Evolutionary conservation across 2,113 vertebrate species (phyloP).

Genomic region (Tychaedon coryphoeus): DNA sequence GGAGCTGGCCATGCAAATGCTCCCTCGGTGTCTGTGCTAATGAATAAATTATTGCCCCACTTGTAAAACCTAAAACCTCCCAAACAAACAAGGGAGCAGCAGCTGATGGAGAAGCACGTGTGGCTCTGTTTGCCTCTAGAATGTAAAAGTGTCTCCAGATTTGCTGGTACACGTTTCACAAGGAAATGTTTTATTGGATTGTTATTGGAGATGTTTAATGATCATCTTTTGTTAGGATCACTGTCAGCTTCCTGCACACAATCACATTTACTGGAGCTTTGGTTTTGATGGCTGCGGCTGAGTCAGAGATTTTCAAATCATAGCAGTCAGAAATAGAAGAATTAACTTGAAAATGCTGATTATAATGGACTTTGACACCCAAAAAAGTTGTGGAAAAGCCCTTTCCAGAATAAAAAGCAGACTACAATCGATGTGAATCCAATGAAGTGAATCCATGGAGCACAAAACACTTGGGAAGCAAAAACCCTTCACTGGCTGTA

Average conservation of each 20-base stretch:
- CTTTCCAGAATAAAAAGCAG: neutral
- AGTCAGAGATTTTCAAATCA: neutral
- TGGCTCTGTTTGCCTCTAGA: neutral
- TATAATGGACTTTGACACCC: neutral
- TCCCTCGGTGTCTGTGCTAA: neutral
- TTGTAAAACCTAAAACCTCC: neutral
- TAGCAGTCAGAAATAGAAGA: neutral
- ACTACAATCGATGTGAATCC: neutral
- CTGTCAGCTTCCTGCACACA: neutral
- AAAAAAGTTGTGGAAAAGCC: neutral
- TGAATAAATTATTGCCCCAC: neutral
- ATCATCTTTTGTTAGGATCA: neutral
- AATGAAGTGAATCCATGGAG: rapidly evolving
- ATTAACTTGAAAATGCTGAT: neutral
- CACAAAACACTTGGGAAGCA: neutral
- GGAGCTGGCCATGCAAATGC: neutral
- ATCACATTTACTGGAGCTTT: neutral
- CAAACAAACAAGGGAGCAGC: neutral
- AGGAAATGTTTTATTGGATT: neutral
- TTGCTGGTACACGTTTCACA: neutral
- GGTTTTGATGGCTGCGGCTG: neutral
- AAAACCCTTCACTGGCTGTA: neutral
- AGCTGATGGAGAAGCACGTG: neutral
- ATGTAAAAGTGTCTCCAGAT: neutral
- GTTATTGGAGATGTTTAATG: neutral